A percentile compares a stretch with the other conserved stretches of the same genome.
Evolutionary conservation across 2,113 vertebrate species (phyloP).

Genomic region (Tamias sibiricus): DNA sequence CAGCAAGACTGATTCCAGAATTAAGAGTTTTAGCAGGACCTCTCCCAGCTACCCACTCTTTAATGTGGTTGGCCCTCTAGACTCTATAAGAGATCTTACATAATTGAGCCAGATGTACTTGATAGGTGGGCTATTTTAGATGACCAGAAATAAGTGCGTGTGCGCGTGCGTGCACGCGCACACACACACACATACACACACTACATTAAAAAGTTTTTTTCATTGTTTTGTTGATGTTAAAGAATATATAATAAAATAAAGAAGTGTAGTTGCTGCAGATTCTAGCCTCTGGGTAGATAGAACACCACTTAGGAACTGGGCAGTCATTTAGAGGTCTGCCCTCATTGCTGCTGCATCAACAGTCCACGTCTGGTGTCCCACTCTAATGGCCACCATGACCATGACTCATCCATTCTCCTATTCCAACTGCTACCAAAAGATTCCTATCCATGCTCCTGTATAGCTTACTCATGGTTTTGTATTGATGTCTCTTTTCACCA

Average conservation of each 20-base stretch:
- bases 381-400: neutral
- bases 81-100: neutral
- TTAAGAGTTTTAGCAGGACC: neutral
- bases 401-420: neutral
- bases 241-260: neutral
- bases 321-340: neutral
- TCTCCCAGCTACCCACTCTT: neutral
- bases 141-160: neutral
- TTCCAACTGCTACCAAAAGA: neutral
- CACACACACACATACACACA: neutral
- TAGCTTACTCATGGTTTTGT: neutral
- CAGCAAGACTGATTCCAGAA: conserved; percentile 9
- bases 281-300: neutral
- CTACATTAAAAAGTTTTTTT: neutral
- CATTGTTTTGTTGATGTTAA: neutral
- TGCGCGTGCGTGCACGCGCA: too few relatives aligned
- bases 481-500: neutral
- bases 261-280: neutral
- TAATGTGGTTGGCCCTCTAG: neutral
- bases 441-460: neutral
- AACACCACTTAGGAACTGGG: neutral
- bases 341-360: neutral
- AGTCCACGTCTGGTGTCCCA: neutral
- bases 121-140: neutral
- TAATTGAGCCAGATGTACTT: neutral